Base-by-base conservation (phyloP, 2,113 vertebrate species). In the Brachyistius frenatus region DNA sequence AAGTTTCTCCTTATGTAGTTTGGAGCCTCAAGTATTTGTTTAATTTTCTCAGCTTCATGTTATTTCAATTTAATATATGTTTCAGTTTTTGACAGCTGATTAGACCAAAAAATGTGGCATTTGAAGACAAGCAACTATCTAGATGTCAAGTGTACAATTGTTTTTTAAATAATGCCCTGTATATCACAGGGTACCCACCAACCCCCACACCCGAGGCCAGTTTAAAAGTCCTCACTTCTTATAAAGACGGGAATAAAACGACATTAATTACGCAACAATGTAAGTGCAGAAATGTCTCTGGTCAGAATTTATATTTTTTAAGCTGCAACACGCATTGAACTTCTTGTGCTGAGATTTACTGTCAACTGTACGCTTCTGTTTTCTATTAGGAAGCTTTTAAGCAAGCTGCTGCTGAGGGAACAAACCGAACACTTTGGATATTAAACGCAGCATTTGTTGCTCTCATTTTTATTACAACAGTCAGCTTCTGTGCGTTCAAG, bases 391-490 rank as follows among this genome's bases (percentile, higher is more conserved):
- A 56, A 73, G 81, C 81, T 87, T 90, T 86, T 76, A 86, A 69
- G 89, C 76, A 79, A 66, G 78, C 85, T 46, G 78, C 60, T 75
- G 61, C 85, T 58, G 30, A 54, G 76, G 65, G 63, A 72, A 81
- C 72, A 67, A 73, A 89, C 80, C 36, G 62, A 81, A 88, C 84
- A 91, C 85, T 91, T 87, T 84, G 61, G 76, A 87, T 88, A 90
- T 91, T 90, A 88, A 67, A 89, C 74, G 1, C 63, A 80, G 86
- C 81, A 73, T 84, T 89, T 85, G 80, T 87, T 81, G 88, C 89
- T 91, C 84, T 92, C 84, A 91, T 82, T 86, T 87, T 88, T 88
- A 91, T 89, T 91, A 84, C 80, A 84, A 74, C 57, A 35, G 70
- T 61, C 54, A 67, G 66, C 23, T 23, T 23, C 23, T 23, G 23